phyloP scores from a whole-genome alignment of 2,797 vertebrate genomes.

The Ceryle rudis region DNA sequence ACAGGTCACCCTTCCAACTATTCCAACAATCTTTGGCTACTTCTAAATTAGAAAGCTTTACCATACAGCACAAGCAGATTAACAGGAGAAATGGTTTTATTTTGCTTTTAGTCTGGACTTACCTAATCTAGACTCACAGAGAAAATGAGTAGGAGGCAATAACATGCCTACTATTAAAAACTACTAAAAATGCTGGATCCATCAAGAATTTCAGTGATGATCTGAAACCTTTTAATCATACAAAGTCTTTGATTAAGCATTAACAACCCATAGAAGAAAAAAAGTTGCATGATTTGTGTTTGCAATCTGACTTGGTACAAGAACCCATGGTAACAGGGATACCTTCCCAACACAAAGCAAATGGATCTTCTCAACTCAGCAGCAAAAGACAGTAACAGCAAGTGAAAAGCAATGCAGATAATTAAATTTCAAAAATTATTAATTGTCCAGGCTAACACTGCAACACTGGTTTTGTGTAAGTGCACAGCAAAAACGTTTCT shows the following conservation, averaged over 20 bases:
- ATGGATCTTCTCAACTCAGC: too few relatives aligned
- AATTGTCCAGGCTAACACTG: neutral
- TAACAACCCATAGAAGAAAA: neutral
- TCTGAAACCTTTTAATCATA: neutral
- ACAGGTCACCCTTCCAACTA: neutral
- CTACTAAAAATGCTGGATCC: neutral
- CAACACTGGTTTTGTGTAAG: neutral
- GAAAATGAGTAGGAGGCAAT: neutral
- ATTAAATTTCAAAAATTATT: neutral
- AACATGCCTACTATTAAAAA: neutral
- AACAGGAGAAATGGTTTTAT: neutral
- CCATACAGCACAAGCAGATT: neutral
- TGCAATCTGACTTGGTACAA: neutral
- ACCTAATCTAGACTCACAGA: neutral
- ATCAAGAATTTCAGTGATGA: neutral
- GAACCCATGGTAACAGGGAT: neutral
- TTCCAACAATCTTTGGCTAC: accelerated
- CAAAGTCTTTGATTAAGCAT: neutral
- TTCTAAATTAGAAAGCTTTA: neutral
- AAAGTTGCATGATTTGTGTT: neutral
- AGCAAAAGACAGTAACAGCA: neutral
- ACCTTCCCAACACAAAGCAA: too few relatives aligned
- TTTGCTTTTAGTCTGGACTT: neutral
- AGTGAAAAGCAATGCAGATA: neutral
- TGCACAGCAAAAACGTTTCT: neutral